A percentile compares a stretch with the other conserved stretches of the same genome.
These are phyloP conservation scores for Nanorana parkeri DNA, from an alignment of 2,113 vertebrate species.

Conservation along the genomic window DNA sequence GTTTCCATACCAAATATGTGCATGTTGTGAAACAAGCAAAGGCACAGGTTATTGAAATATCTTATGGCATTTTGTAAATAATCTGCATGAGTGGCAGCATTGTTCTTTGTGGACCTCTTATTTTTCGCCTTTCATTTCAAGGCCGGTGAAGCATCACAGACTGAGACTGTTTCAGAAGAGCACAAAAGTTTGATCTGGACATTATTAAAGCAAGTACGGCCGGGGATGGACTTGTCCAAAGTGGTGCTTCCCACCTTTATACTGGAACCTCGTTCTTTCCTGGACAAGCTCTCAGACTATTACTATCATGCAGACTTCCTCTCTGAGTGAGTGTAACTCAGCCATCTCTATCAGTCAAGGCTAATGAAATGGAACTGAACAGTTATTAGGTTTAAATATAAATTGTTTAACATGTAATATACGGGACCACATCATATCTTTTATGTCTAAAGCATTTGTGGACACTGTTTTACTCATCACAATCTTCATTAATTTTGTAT, in stretches of 20 bases:
- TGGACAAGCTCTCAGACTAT: constrained; percentile 98
- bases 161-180: constrained; percentile 97
- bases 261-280: constrained; percentile 93
- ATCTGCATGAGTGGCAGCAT: neutral
- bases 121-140: constrained; percentile 60
- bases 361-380: no score
- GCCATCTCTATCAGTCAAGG: no score
- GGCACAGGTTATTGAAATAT: neutral
- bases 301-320: constrained; percentile 97
- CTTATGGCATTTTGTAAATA: neutral
- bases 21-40: constrained; percentile 5
- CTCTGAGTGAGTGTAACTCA: constrained; percentile 83
- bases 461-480: no score
- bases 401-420: no score
- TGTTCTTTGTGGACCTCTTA: neutral
- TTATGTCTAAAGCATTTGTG: no score
- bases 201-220: constrained; percentile 94
- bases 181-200: constrained; percentile 99
- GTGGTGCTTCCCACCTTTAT: constrained; percentile 98
- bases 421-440: no score
- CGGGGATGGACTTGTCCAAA: constrained; percentile 97
- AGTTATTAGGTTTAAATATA: no score
- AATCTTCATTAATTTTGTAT: no score
- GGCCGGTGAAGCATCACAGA: constrained; percentile 96
- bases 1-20: neutral